phyloP scores from a whole-genome alignment of 2,797 vertebrate genomes.

The Microctenopoma lineatum region DNA sequence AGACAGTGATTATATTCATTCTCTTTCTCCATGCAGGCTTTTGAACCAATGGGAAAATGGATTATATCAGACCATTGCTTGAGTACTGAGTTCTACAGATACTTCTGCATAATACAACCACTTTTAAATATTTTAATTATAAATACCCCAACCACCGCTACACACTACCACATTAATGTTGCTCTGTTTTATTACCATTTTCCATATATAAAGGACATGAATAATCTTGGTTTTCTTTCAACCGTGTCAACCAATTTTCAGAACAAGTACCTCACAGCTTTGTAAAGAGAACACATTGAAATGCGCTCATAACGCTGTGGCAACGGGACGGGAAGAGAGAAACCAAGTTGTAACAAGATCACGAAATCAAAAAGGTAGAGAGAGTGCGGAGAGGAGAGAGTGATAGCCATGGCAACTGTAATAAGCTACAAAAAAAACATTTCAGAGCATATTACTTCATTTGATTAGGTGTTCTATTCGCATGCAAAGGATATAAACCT shows the following conservation, averaged over 20 bases:
- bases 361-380: constrained; percentile 32
- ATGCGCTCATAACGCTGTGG: constrained; percentile 33
- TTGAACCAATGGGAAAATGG: constrained; percentile 61
- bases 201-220: constrained; percentile 74
- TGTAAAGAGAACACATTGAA: constrained; percentile 50
- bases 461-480: constrained; percentile 60
- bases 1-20: constrained; percentile 40
- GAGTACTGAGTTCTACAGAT: constrained; percentile 52
- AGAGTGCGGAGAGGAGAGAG: constrained; percentile 25
- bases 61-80: constrained; percentile 59
- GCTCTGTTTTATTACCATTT: constrained; percentile 73
- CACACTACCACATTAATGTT: constrained; percentile 54
- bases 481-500: constrained; percentile 51
- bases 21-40: constrained; percentile 27
- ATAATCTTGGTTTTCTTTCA: constrained; percentile 72
- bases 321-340: constrained; percentile 22
- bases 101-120: constrained; percentile 55
- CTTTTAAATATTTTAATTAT: constrained; percentile 68
- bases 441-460: constrained; percentile 61
- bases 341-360: constrained; percentile 26
- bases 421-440: constrained; percentile 58
- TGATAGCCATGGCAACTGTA: constrained; percentile 59
- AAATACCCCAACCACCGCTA: constrained; percentile 60
- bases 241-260: constrained; percentile 58
- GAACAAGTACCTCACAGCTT: constrained; percentile 57